Evolutionary conservation across 2,113 vertebrate species (phyloP), one percentile per base, ranked within the genome.

Genomic region (Trematomus loennbergii): DNA sequence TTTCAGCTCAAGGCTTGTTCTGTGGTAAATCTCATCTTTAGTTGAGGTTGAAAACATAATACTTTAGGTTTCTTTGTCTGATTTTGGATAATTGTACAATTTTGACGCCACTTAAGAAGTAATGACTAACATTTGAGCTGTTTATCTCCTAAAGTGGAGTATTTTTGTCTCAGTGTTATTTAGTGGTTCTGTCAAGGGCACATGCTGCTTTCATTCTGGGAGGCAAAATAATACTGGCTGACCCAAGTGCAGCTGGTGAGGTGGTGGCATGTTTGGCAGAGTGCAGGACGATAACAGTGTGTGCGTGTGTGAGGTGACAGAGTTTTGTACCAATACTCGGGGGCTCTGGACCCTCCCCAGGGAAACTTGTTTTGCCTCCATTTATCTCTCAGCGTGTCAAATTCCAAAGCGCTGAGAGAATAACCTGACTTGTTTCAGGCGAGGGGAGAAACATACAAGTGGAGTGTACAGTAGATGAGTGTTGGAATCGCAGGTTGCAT

Each of bases 361-460:
- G 54, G 69, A 88, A 53, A 81, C 72, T 64, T 72, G 72, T 63
- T 82, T 52, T 5, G 6, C 61, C 57, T 75, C 82, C 80, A 74
- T 82, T 86, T 72, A 74, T 78, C 79, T 88, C 16, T 61, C 72
- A 53, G 60, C 50, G 83, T 85, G 78, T 85, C 80, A 87, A 75
- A 92, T 93, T 88, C 89, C 91, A 89, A 89, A 88, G 73, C 1
- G 5, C 82, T 91, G 90, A 93, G 61, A 61, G 79, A 84, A 88
- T 66, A 78, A 87, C 62, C 72, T 29, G 12, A 72, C 79, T 83
- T 87, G 78, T 70, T 82, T 57, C 84, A 78, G 81, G 63, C 58
- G n/a, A 72, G 66, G 45, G 81, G 50, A 48, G 53, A 64, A 64
- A 55, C 60, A 61, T 78, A 76, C 75, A 55, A 72, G 81, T 0